Evolutionary conservation across 2,113 vertebrate genomes (phyloP), one percentile per base, ranked within the genome.

Genomic region (Cephalopholis sonnerati): DNA sequence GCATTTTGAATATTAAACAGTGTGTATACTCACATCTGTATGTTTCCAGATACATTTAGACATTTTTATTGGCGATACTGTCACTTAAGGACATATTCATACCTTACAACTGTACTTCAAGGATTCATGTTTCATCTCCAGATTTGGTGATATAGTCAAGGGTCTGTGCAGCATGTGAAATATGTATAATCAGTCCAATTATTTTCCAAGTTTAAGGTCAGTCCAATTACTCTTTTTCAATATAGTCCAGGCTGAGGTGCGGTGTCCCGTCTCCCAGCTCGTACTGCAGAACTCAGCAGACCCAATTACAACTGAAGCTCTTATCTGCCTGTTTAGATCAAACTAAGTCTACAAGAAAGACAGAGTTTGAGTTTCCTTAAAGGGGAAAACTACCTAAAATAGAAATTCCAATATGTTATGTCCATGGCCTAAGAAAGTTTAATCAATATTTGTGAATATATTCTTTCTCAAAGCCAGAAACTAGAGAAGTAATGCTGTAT

Each of bases 121-220:
- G 55, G 22, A 24, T 27, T 25, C 63, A 58, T 54, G 44, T 70
- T 74, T 67, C 20, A 69, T 50, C 29, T 58, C 3, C 16, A 65
- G 39, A 32, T 69, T 69, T 57, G n/a, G 20, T 44, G 48, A 55
- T 46, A 16, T 24, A 64, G 62, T 27, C 36, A 15, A 70, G 1
- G 48, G 15, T 32, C 62, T 39, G 32, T 50, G 44, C n/a, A 53
- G 62, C 41, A 57, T 69, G 25, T 74, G 41, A 64, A 82, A 77
- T 41, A 29, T 78, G 20, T 25, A 13, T 58, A 65, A 75, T 74
- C 50, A 73, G 57, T 20, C 67, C 74, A 74, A 74, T 81, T 72
- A 82, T 68, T 86, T 75, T 39, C 17, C 22, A 75, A 79, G 73
- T 51, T 36, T 69, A 58, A 80, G 81, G 72, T 87, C 81, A 77